Base-by-base conservation (phyloP, 2,113 vertebrate genomes). In the Electrona antarctica region DNA sequence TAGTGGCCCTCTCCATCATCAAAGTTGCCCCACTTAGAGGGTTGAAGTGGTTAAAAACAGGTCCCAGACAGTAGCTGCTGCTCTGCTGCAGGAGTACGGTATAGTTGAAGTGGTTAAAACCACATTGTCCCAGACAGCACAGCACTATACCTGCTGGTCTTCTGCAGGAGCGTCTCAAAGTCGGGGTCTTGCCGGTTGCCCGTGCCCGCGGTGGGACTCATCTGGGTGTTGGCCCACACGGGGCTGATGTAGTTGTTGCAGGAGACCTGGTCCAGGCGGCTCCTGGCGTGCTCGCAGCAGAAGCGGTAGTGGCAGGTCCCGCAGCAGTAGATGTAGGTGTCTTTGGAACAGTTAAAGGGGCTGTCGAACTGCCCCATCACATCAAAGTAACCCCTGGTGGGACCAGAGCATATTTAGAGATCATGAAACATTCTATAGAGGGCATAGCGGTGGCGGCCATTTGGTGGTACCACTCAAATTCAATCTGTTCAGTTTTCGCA, bases 231-330 rank as follows among this genome's bases (percentile, higher is more conserved):
- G 60, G 94, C 94, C 96, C 96, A 97, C 8, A 85, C 88, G 0
- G 96, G 96, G 9, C 93, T 92, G 75, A 87, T 91, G 81, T 95
- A 95, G 89, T 97, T 96, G 85, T 78, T 94, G 88, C 96, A 97
- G 77, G 92, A 81, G 9, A 93, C 93, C 91, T 97, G 96, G 76
- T 95, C 93, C 78, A 97, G 92, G 45, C 95, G 93, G 88, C 80
- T 94, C 85, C 93, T 88, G 71, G 92, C 93, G 87, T 95, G 95
- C 71, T 96, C 94, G 74, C 96, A 97, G 95, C 96, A 97, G 92
- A 97, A 97, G 58, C 96, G 95, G 86, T 96, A 97, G 78, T 96
- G 94, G 84, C 96, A 97, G 28, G 95, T 97, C 15, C 96, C 96
- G 33, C 96, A 97, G 91, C 96, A 97, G 93, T 94, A 96, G 77